These are phyloP conservation scores for Phylloscopus whistleri DNA, from an alignment of 2,113 vertebrate genomes.

Conservation along the genomic window DNA sequence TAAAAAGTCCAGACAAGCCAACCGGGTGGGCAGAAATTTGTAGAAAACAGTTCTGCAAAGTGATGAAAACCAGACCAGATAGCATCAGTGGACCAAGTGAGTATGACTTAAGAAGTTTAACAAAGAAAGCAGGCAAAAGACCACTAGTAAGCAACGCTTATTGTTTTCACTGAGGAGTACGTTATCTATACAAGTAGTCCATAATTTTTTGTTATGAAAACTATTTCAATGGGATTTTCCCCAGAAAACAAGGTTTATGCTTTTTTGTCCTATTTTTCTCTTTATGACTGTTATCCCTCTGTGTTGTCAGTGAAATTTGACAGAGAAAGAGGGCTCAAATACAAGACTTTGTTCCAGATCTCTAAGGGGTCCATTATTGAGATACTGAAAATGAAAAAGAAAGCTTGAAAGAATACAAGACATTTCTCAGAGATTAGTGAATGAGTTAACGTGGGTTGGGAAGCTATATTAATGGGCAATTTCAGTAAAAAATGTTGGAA, in stretches of 20 bases:
- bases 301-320: neutral
- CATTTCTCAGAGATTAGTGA: neutral
- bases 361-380: neutral
- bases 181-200: neutral
- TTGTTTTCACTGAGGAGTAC: neutral
- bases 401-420: neutral
- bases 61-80: slow-evolving; percentile 76
- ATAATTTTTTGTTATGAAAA: neutral
- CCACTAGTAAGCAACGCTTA: neutral
- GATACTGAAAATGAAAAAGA: neutral
- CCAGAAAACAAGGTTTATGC: neutral
- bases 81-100: slow-evolving; percentile 78
- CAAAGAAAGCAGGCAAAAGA: neutral
- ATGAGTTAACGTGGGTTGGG: neutral
- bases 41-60: slow-evolving; percentile 78
- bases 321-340: neutral
- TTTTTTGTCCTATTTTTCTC: neutral
- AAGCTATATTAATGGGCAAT: neutral
- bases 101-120: slow-evolving; percentile 8
- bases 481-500: neutral
- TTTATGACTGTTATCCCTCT: neutral
- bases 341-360: neutral
- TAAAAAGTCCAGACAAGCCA: slow-evolving; percentile 70
- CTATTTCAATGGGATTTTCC: neutral
- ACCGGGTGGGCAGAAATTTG: slow-evolving; percentile 78